Base-by-base conservation (phyloP, 2,888 invertebrate genomes). In the Nomada hirtipes region DNA sequence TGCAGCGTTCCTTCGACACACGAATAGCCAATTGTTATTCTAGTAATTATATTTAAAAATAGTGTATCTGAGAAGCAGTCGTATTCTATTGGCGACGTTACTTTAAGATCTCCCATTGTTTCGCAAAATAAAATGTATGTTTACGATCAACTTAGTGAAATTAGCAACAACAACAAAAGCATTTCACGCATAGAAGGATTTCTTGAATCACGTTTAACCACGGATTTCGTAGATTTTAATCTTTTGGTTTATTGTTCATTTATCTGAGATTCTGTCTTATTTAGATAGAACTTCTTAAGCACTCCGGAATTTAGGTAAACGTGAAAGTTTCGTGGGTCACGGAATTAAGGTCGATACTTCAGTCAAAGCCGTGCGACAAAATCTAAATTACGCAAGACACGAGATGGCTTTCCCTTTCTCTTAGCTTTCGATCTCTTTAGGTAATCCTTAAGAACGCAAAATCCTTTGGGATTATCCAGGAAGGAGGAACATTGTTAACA, bases 321-420 rank as follows among this genome's bases (percentile, higher is more conserved):
- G 11, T 18, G 44, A 69, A 50, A 60, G 20, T 70, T 50, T 29
- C 50, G 20, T 1, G 50, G 70, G 70, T 10, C 59, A 20, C 15
- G 3, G 70, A 59, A 70, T 70, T 50, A 60, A 36, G 59, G 59
- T 70, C 60, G 70, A 60, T 57, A 50, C 47, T 59, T 60, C 26
- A 47, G 26, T 70, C 70, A 59, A 70, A 70, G 70, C 59, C 20
- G 15, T 47, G 26, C 47, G 59, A 50, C 50, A 36, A 70, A 70
- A 70, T 70, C 70, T 70, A 70, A 70, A 70, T 70, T 70, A 47
- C 50, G 59, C 70, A 18, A 47, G 70, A 47, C 70, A 47, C n/a
- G 69, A 9, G n/a, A 50, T 47, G 20, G 59, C 70, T 60, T 60
- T 60, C 60, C 47, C 60, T 70, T 70, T 70, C 60, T 59, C 20